Conservation (phyloP, 1,140 invertebrate species). For the Copidosoma floridanum region DNA sequence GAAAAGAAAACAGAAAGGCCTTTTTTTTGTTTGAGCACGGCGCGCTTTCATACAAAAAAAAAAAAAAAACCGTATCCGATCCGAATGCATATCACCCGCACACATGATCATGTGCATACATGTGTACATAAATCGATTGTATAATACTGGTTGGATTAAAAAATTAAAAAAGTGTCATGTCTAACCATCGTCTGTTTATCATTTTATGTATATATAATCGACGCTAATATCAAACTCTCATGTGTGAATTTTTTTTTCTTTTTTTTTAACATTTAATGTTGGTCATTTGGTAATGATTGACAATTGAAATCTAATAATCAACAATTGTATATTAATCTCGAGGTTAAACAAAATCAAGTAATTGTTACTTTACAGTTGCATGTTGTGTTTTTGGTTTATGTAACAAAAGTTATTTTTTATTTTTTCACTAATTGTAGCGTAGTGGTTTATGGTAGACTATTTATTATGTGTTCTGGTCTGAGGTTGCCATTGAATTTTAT, state of each 20-base stretch:
- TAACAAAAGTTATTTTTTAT: too few relatives aligned
- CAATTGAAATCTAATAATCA: background rate
- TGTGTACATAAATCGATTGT: constrained; percentile 11
- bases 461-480: too few relatives aligned
- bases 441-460: too few relatives aligned
- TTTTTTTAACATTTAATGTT: constrained; percentile 7
- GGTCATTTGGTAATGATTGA: background rate
- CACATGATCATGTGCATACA: constrained; percentile 8
- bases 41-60: background rate
- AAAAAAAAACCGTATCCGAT: background rate
- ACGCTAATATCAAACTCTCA: constrained; percentile 10
- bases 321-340: constrained; percentile 20
- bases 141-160: background rate
- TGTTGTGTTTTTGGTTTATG: too few relatives aligned
- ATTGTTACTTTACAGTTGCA: too few relatives aligned
- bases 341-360: too few relatives aligned
- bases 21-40: too few relatives aligned
- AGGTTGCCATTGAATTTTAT: too few relatives aligned
- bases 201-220: background rate
- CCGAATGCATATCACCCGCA: background rate
- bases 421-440: too few relatives aligned
- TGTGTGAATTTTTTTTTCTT: constrained; percentile 1
- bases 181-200: constrained; percentile 10
- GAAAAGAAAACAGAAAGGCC: too few relatives aligned
- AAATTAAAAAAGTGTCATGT: background rate